Evolutionary conservation across 37 sponge, comb jelly and placozoan species (phyloP), one percentile per base, ranked within the genome.

Genomic region (Lycopodina hypogea): DNA sequence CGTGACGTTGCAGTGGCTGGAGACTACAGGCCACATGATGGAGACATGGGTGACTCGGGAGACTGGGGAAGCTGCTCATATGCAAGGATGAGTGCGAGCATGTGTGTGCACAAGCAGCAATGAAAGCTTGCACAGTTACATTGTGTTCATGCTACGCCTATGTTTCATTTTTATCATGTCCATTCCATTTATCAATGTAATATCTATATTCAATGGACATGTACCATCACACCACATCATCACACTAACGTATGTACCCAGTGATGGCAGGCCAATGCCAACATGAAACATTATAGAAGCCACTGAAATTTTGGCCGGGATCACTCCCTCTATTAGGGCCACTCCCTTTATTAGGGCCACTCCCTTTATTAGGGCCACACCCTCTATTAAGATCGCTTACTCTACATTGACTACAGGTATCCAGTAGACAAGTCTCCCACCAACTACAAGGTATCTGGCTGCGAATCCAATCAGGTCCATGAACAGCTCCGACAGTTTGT

Each of bases 381-480:
- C 9, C 48, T 45, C 48, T 45, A 45, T 45, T 12, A 2, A 11
- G 42, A 41, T 23, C 2, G 38, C 86, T 89, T 59, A 93, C 93
- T 93, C 84, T 7, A 29, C 52, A 45, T 56, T 75, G 21, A 83
- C 55, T 24, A 87, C 53, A 7, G 96, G 96, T 23, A 96, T 26
- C 94, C 96, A 96, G 74, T 85, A 96, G 33, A 96, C 96, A 22
- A 96, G 88, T 30, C 94, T 50, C n/a, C 96, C 96, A 11, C 88
- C 88, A 17, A 90, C 30, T 1, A 87, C 86, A 0, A 96, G 87
- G 55, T 50, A 83, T 24, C 66, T 56, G 15, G 90, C 90, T 22
- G 96, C 91, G 81, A 96, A 90, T 15, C 69, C 18, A 19, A 96
- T 35, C 55, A 96, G 65, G 79, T 96, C 96, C 22, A 55, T 35